Conservation (phyloP, 2,797 vertebrate species). For the Pangasius mekongensis region DNA sequence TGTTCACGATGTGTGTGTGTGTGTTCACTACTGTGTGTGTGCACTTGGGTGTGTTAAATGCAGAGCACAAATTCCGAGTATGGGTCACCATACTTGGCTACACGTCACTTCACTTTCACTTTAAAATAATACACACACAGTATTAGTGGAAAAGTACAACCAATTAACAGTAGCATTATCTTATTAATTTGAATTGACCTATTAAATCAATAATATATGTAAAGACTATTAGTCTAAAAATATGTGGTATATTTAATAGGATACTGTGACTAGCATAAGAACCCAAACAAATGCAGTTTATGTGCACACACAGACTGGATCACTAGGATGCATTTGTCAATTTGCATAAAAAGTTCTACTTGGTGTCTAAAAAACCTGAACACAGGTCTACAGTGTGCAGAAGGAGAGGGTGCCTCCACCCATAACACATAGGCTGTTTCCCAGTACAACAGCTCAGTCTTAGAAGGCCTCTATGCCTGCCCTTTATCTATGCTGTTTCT, state of each 20-base stretch:
- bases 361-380: neutral
- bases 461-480: slow-evolving; percentile 10
- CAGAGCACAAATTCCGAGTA: no score
- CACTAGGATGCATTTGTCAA: neutral
- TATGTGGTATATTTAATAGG: neutral
- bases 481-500: slow-evolving; percentile 7
- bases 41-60: no score
- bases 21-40: no score
- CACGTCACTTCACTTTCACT: no score
- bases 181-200: neutral
- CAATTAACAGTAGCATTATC: neutral
- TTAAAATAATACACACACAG: neutral
- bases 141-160: neutral
- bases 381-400: slow-evolving; percentile 8
- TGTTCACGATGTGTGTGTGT: no score
- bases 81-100: no score
- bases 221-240: neutral
- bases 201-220: neutral
- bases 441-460: slow-evolving; percentile 37
- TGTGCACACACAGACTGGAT: neutral
- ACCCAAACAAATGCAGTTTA: neutral
- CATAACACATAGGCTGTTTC: slow-evolving; percentile 39
- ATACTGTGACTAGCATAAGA: neutral
- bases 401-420: neutral
- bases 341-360: slow-evolving; percentile 1